These are phyloP conservation scores for Pteronotus mesoamericanus DNA, from an alignment of 2,797 vertebrate genomes.

Conservation along the genomic window DNA sequence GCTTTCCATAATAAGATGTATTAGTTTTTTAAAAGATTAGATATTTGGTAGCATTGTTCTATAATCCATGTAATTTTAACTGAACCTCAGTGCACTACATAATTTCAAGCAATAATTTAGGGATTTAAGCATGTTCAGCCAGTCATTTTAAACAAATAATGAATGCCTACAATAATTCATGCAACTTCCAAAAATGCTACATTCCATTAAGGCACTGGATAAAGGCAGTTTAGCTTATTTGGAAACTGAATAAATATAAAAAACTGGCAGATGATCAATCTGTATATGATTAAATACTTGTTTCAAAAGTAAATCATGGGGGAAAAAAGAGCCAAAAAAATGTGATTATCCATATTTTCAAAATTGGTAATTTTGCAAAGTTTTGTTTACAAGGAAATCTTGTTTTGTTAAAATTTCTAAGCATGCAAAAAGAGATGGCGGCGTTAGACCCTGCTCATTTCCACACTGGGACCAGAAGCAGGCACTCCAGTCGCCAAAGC, in stretches of 20 bases:
- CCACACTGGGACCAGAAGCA: rapidly evolving
- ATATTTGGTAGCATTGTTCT: background rate
- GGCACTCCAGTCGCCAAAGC: background rate
- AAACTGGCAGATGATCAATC: background rate
- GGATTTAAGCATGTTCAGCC: background rate
- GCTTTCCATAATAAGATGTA: background rate
- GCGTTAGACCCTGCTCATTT: background rate
- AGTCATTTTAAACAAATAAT: background rate
- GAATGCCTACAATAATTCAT: background rate
- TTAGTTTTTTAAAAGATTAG: background rate
- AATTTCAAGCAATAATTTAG: background rate
- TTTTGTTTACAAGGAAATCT: background rate
- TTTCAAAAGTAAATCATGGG: background rate
- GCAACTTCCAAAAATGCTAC: background rate
- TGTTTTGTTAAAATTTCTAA: background rate
- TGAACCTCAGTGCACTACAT: background rate
- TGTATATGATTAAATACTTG: background rate
- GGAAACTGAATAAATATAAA: background rate
- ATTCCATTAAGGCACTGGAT: background rate
- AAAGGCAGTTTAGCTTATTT: background rate
- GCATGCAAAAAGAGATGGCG: background rate
- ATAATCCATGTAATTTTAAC: background rate
- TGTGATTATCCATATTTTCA: background rate
- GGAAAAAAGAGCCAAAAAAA: background rate
- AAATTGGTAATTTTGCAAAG: background rate